These are phyloP conservation scores for Crypturellus tataupa DNA, from an alignment of 2,797 vertebrate species.

Conservation along the genomic window DNA sequence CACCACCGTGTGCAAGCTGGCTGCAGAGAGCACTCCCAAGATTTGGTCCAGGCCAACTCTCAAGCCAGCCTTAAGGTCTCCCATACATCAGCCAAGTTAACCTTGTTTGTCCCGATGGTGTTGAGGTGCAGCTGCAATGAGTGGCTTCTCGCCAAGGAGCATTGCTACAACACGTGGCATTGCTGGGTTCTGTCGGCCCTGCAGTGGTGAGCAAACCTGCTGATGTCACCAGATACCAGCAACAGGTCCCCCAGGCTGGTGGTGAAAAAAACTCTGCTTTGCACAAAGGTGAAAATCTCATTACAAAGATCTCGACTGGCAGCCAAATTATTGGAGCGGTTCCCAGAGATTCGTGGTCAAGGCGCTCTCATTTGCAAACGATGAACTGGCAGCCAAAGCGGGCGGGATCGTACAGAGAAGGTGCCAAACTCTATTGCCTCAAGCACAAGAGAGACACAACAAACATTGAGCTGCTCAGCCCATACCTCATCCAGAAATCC, in stretches of 20 bases:
- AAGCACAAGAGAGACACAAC: rapidly evolving
- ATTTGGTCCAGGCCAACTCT: background rate
- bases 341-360: background rate
- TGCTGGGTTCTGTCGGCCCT: background rate
- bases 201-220: background rate
- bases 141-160: background rate
- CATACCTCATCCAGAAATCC: background rate
- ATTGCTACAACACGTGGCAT: rapidly evolving
- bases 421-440: background rate
- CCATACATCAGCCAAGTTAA: background rate
- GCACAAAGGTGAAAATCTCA: background rate
- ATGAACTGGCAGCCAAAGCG: background rate
- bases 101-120: background rate
- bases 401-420: rapidly evolving
- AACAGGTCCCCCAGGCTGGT: rapidly evolving
- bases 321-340: background rate
- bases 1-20: rapidly evolving
- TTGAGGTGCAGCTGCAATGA: background rate
- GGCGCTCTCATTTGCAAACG: background rate
- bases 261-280: background rate
- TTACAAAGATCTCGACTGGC: background rate
- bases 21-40: background rate
- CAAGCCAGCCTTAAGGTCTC: background rate
- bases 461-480: background rate
- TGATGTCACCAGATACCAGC: rapidly evolving